phyloP scores from a whole-genome alignment of 37 sponge, comb jelly and placozoan species.

The Tethya wilhelma region DNA sequence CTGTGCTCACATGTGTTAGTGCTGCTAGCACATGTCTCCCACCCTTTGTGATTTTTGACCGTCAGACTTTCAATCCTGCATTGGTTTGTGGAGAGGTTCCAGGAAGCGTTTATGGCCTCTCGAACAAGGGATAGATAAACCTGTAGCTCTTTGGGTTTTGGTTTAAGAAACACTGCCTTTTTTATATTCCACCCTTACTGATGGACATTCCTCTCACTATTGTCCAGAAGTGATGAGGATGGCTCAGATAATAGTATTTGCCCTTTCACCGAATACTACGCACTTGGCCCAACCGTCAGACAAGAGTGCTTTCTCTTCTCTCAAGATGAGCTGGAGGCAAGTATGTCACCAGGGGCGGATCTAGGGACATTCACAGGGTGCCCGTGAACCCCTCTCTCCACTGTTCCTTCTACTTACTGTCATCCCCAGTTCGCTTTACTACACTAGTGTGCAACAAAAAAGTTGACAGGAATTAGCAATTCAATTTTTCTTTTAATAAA shows the following conservation, averaged over 20 bases:
- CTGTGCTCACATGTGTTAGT: slow-evolving; percentile 34
- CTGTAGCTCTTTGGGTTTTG: slow-evolving; percentile 21
- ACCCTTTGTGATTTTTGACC: slow-evolving; percentile 39
- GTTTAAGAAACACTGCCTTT: slow-evolving; percentile 21
- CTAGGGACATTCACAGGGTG: background rate
- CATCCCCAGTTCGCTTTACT: background rate
- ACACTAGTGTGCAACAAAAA: background rate
- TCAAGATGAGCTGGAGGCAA: too few species aligned
- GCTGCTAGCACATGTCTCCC: slow-evolving; percentile 31
- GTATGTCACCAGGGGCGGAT: too few species aligned
- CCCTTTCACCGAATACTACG: slow-evolving; percentile 32
- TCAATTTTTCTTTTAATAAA: background rate
- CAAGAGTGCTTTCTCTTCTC: slow-evolving; percentile 3
- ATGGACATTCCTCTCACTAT: slow-evolving; percentile 37
- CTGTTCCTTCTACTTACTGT: background rate
- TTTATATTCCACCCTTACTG: slow-evolving; percentile 9
- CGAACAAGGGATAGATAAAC: slow-evolving; percentile 37
- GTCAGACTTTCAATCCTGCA: slow-evolving; percentile 4
- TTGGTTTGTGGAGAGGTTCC: slow-evolving; percentile 21
- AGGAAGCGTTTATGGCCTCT: slow-evolving; percentile 20
- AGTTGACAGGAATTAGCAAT: background rate
- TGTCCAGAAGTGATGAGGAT: slow-evolving; percentile 6
- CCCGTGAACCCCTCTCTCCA: background rate
- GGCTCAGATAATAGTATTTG: slow-evolving; percentile 16
- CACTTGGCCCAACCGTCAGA: slow-evolving; percentile 40